These are phyloP conservation scores for Agrochola macilenta DNA, from an alignment of 2,888 invertebrate genomes.

Conservation along the genomic window DNA sequence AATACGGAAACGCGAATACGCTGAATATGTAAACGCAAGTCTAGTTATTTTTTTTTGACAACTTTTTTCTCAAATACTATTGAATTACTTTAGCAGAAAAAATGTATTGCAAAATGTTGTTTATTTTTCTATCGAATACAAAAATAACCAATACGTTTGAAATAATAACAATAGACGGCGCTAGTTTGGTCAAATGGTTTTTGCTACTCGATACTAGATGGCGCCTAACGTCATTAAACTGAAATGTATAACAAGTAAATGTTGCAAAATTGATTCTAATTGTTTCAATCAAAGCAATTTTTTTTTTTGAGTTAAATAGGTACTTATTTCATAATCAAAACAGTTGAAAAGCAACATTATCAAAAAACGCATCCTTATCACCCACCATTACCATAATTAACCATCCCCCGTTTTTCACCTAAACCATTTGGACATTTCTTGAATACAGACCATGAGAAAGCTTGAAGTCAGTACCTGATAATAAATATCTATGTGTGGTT, in stretches of 20 bases:
- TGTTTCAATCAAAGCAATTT: neutral
- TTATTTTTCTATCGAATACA: too few relatives aligned
- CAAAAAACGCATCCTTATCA: too few relatives aligned
- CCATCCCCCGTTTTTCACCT: neutral
- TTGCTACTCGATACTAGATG: constrained; percentile 70
- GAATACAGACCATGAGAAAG: constrained; percentile 2
- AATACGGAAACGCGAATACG: neutral
- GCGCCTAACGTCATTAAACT: constrained; percentile 15
- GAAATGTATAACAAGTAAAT: neutral
- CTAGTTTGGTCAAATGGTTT: neutral
- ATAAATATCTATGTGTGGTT: constrained; percentile 37
- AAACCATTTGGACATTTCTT: neutral
- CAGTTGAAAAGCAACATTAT: neutral
- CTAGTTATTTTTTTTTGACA: accelerated
- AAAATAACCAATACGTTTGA: neutral
- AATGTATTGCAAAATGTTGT: neutral
- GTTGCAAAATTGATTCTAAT: neutral
- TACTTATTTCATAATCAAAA: neutral
- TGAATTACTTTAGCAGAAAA: too few relatives aligned
- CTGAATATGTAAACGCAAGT: neutral
- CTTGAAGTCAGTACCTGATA: constrained; percentile 20
- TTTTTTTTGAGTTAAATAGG: neutral
- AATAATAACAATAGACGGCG: constrained; percentile 36
- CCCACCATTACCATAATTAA: too few relatives aligned
- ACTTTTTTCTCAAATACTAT: neutral